Base-by-base conservation (phyloP, 2,113 vertebrate species). In the Vanacampus margaritifer region DNA sequence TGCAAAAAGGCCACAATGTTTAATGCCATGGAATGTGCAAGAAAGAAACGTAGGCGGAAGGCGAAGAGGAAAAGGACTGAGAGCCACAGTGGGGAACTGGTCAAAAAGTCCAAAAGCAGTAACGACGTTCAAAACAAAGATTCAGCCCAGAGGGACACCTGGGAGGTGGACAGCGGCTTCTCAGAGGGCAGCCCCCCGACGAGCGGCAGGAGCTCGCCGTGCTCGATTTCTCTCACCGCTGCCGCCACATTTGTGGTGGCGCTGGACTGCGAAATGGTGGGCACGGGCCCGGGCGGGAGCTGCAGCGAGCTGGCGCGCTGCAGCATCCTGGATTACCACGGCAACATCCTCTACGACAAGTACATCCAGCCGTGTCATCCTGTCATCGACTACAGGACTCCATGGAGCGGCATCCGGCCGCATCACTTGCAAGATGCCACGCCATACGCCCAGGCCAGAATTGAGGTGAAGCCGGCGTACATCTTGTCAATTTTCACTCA, bases 231-330 rank as follows among this genome's bases (percentile, higher is more conserved):
- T 13, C 13, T 9, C 13, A 11, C 54, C 16, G 24, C 53, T 0
- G 28, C 72, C 50, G 23, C 43, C 0, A 64, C 73, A 50, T 91
- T 89, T 1, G 89, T 92, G 0, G 94, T 99, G 79, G 93, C 97
- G 1, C 68, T 99, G 5, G 97, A 99, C 90, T 99, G 97, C 12
- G 97, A 99, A 88, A 99, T 99, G 97, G 97, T 99, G 60, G 97
- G 97, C 60, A 98, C 96, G 0, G 97, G 97, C 0, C 94, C 93
- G 0, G 75, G 84, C 0, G 96, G 94, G 7, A 81, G 80, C 59
- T 88, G 81, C 70, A 95, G 92, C 0, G 96, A 95, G 86, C 75
- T 99, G 79, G 97, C 95, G 0, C 95, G 97, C 5, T 99, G 97
- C 83, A 95, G 95, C 0, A 84, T 99, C 32, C 87, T 99, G 19